Base-by-base conservation (phyloP, 1,140 invertebrate genomes). In the Panulirus ornatus region DNA sequence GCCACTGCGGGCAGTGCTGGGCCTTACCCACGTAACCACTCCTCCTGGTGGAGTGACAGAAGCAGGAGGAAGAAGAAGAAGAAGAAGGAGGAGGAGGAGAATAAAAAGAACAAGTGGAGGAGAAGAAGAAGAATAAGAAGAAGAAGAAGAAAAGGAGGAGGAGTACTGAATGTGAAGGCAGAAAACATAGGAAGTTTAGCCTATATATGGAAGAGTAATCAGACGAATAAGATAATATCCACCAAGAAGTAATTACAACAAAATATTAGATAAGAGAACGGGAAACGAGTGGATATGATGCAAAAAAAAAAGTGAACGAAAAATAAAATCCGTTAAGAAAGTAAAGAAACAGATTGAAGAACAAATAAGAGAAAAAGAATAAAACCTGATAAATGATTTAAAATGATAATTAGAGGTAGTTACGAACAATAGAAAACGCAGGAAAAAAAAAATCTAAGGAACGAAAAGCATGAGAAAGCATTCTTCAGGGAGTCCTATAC, bases 31-130 rank as follows among this genome's bases (percentile, higher is more conserved):
- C n/a, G n/a, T n/a, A n/a, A n/a, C n/a, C n/a, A n/a, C n/a, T n/a
- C n/a, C n/a, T n/a, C n/a, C n/a, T n/a, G 44, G 44, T 47, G 44
- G 5, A 47, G 44, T 47, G 44, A 47, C 5, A 47, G 44, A 47
- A 14, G 44, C 5, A 47, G 44, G 44, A 47, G 14, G 44, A 47
- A 14, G 44, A 47, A 14, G 44, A 5, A 14, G 5, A 73, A 38
- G 73, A 38, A 76, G 38, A 38, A 42, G 42, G 73, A 76, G 73
- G 73, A 76, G 44, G 44, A 14, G 73, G 73, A 42, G 38, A 42
- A 76, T 38, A 22, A 76, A 38, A 42, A 42, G 73, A 42, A 76
- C 27, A 42, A 27, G 73, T n/a, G 73, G 40, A 44, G 73, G 73
- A 34, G 63, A 6, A 66, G 40, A 42, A 38, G 73, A 76, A n/a